Conservation (phyloP, 2,888 invertebrate genomes). For the Tanypteryx hageni region DNA sequence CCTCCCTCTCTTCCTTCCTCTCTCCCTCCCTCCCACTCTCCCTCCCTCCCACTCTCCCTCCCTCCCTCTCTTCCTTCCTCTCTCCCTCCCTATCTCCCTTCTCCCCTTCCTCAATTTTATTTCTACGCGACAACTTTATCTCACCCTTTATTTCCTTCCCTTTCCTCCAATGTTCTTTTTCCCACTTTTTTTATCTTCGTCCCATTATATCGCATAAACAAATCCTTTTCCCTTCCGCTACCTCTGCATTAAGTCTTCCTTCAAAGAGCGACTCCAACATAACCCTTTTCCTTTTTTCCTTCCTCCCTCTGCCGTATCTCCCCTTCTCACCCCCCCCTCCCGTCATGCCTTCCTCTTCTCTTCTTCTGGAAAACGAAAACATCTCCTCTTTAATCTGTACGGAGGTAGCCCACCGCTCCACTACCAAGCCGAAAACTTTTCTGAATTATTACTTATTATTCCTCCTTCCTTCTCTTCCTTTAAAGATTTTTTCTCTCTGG, state of each 20-base stretch:
- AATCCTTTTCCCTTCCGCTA: constrained; percentile 2
- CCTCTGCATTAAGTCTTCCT: neutral
- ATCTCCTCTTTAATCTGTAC: neutral
- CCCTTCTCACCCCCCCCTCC: neutral
- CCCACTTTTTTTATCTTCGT: neutral
- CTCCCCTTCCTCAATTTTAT: neutral
- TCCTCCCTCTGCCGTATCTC: neutral
- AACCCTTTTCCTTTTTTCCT: neutral
- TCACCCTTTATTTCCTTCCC: neutral
- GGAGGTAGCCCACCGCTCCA: neutral
- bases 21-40: neutral
- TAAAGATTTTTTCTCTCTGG: neutral
- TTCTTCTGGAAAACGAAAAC: constrained; percentile 17
- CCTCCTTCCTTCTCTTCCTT: neutral
- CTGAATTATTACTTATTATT: constrained; percentile 56
- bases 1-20: no score
- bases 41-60: neutral
- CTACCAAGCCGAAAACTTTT: constrained; percentile 42
- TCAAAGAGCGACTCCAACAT: neutral
- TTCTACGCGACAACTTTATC: neutral
- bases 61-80: neutral
- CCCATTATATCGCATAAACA: constrained; percentile 15
- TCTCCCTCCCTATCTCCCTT: no score
- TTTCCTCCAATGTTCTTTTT: neutral
- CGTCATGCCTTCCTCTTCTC: neutral